These are phyloP conservation scores for Nyctereutes procyonoides DNA, from an alignment of 2,113 vertebrate genomes.

Conservation along the genomic window DNA sequence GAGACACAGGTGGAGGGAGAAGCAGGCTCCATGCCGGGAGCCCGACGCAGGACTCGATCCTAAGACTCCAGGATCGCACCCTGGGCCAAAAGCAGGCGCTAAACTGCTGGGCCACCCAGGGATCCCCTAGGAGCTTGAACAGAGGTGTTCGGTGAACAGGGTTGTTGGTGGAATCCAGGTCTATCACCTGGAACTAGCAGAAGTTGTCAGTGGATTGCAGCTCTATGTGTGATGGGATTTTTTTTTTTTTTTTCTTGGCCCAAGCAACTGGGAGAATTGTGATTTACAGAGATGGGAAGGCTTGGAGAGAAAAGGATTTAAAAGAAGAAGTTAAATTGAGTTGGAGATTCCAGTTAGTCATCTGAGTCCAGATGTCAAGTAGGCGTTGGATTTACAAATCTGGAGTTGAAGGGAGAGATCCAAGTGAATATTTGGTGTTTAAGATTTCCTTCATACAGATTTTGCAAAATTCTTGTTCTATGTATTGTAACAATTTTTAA, in stretches of 20 bases:
- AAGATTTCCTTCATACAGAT: neutral
- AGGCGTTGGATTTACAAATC: neutral
- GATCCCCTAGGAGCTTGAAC: neutral
- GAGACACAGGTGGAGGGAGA: no score
- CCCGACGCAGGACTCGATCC: no score
- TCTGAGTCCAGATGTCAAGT: neutral
- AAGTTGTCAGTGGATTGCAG: neutral
- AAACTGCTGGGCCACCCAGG: no score
- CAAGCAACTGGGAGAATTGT: neutral
- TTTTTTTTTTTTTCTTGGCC: neutral
- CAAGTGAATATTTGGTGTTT: neutral
- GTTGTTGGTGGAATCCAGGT: neutral
- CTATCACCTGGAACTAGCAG: neutral
- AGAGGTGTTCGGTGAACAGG: neutral
- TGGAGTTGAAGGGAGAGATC: neutral
- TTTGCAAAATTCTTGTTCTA: neutral
- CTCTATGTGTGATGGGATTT: neutral
- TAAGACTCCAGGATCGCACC: no score
- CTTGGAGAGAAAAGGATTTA: neutral
- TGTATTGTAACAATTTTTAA: neutral
- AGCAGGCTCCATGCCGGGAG: no score
- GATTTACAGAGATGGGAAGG: neutral
- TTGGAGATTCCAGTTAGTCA: neutral
- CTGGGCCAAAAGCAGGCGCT: no score
- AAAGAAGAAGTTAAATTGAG: slow-evolving; percentile 8